phyloP scores from a whole-genome alignment of 2,888 invertebrate genomes.

The Mesorhabditis belari region DNA sequence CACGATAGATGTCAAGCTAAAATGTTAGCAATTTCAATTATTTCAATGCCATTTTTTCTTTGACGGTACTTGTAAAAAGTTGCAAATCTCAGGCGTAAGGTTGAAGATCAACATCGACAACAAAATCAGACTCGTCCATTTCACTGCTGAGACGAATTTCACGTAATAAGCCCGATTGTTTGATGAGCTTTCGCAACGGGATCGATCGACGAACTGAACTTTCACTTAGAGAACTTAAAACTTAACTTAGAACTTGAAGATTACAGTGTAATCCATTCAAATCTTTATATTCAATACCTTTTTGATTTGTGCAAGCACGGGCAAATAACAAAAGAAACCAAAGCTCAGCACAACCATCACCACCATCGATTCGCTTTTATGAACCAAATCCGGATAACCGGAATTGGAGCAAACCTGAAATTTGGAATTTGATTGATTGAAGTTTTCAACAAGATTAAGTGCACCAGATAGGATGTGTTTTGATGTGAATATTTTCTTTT shows the following conservation, averaged over 20 bases:
- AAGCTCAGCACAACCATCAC: background rate
- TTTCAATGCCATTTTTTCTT: background rate
- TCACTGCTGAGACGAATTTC: background rate
- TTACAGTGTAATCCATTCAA: no score
- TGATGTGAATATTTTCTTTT: no score
- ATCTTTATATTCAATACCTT: background rate
- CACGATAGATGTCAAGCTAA: background rate
- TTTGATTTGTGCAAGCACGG: background rate
- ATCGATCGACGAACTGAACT: background rate
- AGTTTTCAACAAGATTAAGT: no score
- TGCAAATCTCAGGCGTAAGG: background rate
- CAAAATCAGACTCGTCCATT: background rate
- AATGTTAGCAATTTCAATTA: background rate
- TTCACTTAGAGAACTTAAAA: no score
- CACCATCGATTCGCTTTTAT: background rate
- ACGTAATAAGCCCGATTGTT: background rate
- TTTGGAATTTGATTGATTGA: no score
- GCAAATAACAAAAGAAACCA: background rate
- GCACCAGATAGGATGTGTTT: no score
- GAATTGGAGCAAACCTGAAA: background rate
- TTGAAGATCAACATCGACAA: background rate
- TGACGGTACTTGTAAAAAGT: background rate
- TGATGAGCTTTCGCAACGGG: background rate
- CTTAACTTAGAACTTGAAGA: no score
- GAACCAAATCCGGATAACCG: background rate